Conservation (phyloP, 92 coral and sea anemone genomes). For the Porites evermanni region DNA sequence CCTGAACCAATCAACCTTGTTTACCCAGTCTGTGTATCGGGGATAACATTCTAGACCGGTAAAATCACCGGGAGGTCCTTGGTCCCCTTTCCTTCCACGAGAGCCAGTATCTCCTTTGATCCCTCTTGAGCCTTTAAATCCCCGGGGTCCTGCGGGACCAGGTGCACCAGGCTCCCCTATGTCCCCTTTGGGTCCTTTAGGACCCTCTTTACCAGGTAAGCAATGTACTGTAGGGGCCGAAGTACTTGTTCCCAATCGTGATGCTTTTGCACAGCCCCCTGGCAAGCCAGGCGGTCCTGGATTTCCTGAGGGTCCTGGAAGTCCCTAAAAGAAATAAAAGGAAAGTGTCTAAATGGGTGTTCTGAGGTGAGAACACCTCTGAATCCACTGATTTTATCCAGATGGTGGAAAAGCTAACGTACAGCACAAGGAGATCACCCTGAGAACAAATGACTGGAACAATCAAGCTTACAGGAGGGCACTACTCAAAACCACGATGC, state of each 20-base stretch:
- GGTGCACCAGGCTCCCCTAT: conserved; percentile 65
- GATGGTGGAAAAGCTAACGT: too few species aligned
- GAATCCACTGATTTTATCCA: too few species aligned
- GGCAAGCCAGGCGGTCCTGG: conserved; percentile 87
- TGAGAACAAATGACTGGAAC: too few species aligned
- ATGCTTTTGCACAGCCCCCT: conserved; percentile 73
- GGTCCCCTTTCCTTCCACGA: conserved; percentile 79
- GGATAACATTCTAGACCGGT: conserved; percentile 68
- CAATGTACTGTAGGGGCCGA: conserved; percentile 65
- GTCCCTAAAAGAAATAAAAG: conserved; percentile 66
- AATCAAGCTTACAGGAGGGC: too few species aligned
- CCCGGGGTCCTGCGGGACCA: conserved; percentile 76
- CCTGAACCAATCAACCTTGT: conserved; percentile 64
- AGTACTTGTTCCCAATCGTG: conserved; percentile 62
- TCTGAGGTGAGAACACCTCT: neutral
- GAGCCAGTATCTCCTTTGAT: conserved; percentile 66
- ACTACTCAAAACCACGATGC: too few species aligned
- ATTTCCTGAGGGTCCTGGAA: conserved; percentile 69
- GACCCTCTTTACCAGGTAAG: conserved; percentile 84
- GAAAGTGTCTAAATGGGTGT: neutral
- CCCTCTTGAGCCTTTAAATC: conserved; percentile 75
- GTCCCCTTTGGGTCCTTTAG: conserved; percentile 79
- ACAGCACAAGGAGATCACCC: too few species aligned
- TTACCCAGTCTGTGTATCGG: conserved; percentile 87
- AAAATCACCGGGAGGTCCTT: conserved; percentile 87